These are phyloP conservation scores for Oreochromis aureus DNA, from an alignment of 2,113 vertebrate genomes.

Conservation along the genomic window DNA sequence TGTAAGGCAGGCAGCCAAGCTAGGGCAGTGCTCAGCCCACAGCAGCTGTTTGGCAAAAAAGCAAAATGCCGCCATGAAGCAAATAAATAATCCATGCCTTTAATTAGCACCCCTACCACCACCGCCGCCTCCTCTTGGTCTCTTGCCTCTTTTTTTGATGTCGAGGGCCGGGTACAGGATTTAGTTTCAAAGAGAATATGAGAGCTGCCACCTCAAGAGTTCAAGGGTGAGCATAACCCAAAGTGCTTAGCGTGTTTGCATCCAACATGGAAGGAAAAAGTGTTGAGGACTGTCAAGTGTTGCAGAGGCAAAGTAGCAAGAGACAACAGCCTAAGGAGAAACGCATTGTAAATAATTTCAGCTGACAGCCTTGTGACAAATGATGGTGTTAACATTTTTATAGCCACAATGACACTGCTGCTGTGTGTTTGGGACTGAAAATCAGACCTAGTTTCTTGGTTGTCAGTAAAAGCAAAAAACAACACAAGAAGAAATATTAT, in stretches of 20 bases:
- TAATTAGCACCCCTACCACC: slow-evolving; percentile 23
- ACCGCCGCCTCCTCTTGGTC: neutral
- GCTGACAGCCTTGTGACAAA: neutral
- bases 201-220: slow-evolving; percentile 20
- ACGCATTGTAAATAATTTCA: slow-evolving; percentile 8
- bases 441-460: neutral
- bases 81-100: slow-evolving; percentile 54
- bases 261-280: neutral
- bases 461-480: neutral
- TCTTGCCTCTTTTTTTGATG: slow-evolving; percentile 19
- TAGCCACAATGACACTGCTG: neutral
- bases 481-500: neutral
- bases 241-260: neutral
- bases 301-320: neutral
- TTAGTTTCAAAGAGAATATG: slow-evolving; percentile 41
- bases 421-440: neutral
- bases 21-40: slow-evolving; percentile 4
- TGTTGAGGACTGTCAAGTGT: neutral
- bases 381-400: neutral
- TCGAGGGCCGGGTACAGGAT: slow-evolving; percentile 10
- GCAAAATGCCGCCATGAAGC: slow-evolving; percentile 39
- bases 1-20: slow-evolving; percentile 30
- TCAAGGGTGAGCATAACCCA: slow-evolving; percentile 34
- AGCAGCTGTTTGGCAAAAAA: slow-evolving; percentile 50
- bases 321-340: neutral